Conservation (phyloP, 2,797 vertebrate genomes). For the Chanos chanos region DNA sequence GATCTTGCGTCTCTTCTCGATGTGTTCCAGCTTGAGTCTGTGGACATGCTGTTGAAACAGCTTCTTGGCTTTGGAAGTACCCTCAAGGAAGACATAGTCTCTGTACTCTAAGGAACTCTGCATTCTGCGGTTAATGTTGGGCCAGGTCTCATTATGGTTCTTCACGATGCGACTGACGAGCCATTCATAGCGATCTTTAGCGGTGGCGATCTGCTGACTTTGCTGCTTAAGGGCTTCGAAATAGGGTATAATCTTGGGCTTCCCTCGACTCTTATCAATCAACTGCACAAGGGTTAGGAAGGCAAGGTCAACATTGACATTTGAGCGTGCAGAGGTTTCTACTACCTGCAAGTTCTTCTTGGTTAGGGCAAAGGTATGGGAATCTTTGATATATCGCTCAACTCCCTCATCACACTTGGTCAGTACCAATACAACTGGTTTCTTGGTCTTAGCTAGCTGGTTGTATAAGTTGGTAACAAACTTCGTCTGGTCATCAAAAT, state of each 20-base stretch:
- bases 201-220: conserved; percentile 93
- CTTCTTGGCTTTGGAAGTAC: conserved; percentile 91
- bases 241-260: conserved; percentile 95
- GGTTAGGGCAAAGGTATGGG: conserved; percentile 89
- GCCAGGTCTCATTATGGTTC: conserved; percentile 90
- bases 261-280: conserved; percentile 87
- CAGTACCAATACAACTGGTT: conserved; percentile 87
- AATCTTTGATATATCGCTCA: conserved; percentile 96
- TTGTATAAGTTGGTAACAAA: conserved; percentile 92
- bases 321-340: conserved; percentile 94
- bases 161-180: conserved; percentile 86
- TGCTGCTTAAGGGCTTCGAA: conserved; percentile 97
- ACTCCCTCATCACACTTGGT: conserved; percentile 98
- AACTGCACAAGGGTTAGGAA: conserved; percentile 93
- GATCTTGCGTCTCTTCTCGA: conserved; percentile 81
- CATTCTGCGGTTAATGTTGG: conserved; percentile 78
- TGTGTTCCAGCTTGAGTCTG: conserved; percentile 92
- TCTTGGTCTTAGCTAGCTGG: conserved; percentile 94
- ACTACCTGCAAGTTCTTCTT: conserved; percentile 98
- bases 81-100: conserved; percentile 94
- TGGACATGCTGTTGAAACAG: conserved; percentile 91
- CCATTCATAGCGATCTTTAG: conserved; percentile 96
- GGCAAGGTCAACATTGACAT: conserved; percentile 94
- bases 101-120: conserved; percentile 81
- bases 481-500: conserved; percentile 96